Base-by-base conservation (phyloP, 2,888 invertebrate genomes). In the Hypolimnas misippus region DNA sequence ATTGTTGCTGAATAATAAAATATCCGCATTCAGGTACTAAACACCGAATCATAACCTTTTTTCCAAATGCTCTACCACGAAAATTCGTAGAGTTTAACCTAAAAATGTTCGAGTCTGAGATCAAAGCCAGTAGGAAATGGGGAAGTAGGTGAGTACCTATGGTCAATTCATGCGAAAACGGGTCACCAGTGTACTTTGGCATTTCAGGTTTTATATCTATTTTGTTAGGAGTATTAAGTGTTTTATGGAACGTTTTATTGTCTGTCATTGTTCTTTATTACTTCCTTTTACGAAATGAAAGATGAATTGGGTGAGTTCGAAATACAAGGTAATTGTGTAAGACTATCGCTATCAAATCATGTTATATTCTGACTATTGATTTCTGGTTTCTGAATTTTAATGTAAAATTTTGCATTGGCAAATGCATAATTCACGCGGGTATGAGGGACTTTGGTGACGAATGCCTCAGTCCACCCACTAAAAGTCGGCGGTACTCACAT, bases 101-200 rank as follows among this genome's bases (percentile, higher is more conserved):
- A 60, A 62, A 53, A 44, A 53, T 42, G 52, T 53, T 58, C 35
- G 14, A 40, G 49, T 57, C 46, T 64, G 38, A 54, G 56, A 54
- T 51, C 61, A 57, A 61, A 66, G 57, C 44, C 38, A 49, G 21
- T 31, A 21, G 61, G 51, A 64, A 52, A 35, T 55, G 35, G 57
- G 65, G 54, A 44, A 58, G 54, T 57, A 35, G 65, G 65, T 65
- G 53, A 65, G 65, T 60, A 56, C 46, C 38, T 50, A 49, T 62
- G 53, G 62, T 66, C 66, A 64, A 66, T 66, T 66, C 54, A 61
- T 56, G 25, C 40, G 55, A 33, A 61, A 66, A 57, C 29, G 33
- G 66, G 66, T 61, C 66, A 64, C 66, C 46, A 57, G n/a, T n/a
- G 40, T 57, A 49, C 55, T 55, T 60, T 61, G 49, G 44, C 50